A percentile compares a stretch with the other conserved stretches of the same genome.
phyloP scores from a whole-genome alignment of 2,888 invertebrate genomes.

The Opisthograptis luteolata region DNA sequence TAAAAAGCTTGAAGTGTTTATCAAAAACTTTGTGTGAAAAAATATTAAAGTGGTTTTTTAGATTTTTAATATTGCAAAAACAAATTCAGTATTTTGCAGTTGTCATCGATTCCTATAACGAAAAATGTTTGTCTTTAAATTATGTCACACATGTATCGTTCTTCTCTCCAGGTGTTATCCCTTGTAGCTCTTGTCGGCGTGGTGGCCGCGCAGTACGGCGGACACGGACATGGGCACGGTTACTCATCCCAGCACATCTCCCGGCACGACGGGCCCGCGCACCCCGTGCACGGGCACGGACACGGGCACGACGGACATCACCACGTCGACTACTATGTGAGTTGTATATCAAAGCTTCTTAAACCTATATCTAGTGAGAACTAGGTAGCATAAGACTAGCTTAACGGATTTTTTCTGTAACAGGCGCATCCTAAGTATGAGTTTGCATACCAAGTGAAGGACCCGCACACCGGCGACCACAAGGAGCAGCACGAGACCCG shows the following conservation, averaged over 20 bases:
- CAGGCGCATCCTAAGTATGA: constrained; percentile 67
- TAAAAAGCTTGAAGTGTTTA: neutral
- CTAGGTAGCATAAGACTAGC: no score
- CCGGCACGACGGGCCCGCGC: constrained; percentile 34
- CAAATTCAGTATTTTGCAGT: no score
- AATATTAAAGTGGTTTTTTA: no score
- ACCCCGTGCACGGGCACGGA: constrained; percentile 31
- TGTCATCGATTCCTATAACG: no score
- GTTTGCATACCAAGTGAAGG: constrained; percentile 65
- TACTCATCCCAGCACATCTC: constrained; percentile 63
- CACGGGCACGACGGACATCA: constrained; percentile 42
- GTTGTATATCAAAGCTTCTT: constrained; percentile 1
- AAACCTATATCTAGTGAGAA: no score
- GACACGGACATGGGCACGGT: constrained; percentile 56
- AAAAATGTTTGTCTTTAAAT: no score
- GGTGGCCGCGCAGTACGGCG: constrained; percentile 49
- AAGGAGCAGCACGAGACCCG: constrained; percentile 76
- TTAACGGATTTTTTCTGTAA: constrained; percentile 3
- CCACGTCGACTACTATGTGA: constrained; percentile 43
- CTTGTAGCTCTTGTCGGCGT: constrained; percentile 43
- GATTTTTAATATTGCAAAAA: no score
- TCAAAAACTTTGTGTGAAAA: no score
- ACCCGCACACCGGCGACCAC: constrained; percentile 79
- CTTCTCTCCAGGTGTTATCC: constrained; percentile 46
- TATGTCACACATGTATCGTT: no score